Evolutionary conservation across 2,797 vertebrate genomes (phyloP).

Genomic region (Gorsachius magnificus): DNA sequence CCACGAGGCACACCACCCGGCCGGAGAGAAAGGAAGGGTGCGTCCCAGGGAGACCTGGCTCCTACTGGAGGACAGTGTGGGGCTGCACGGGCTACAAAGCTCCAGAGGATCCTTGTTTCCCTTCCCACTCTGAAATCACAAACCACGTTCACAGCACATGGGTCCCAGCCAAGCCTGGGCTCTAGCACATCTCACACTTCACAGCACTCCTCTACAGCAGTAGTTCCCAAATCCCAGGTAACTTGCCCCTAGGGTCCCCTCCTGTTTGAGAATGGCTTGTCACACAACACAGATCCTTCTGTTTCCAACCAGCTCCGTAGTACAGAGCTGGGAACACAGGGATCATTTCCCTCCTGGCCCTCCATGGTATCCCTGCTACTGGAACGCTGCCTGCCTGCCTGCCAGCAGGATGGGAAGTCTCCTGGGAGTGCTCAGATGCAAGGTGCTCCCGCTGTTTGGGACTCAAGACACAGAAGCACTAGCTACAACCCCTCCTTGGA

Average conservation of each 20-base stretch:
- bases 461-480: neutral
- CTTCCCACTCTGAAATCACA: neutral
- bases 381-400: neutral
- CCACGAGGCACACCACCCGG: rapidly evolving
- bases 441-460: neutral
- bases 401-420: neutral
- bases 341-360: rapidly evolving
- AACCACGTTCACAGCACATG: neutral
- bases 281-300: rapidly evolving
- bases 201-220: neutral
- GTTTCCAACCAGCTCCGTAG: neutral
- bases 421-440: neutral
- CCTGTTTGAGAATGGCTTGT: neutral
- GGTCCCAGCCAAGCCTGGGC: neutral
- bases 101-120: rapidly evolving
- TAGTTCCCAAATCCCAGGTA: neutral
- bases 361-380: rapidly evolving
- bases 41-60: neutral
- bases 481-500: neutral
- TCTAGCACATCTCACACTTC: neutral
- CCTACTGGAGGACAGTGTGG: neutral
- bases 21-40: neutral
- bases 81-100: neutral
- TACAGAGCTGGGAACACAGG: neutral
- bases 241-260: neutral